A percentile compares a stretch with the other conserved stretches of the same genome.
These are phyloP conservation scores for Alouatta palliata DNA, from an alignment of 2,113 vertebrate genomes.

Conservation along the genomic window DNA sequence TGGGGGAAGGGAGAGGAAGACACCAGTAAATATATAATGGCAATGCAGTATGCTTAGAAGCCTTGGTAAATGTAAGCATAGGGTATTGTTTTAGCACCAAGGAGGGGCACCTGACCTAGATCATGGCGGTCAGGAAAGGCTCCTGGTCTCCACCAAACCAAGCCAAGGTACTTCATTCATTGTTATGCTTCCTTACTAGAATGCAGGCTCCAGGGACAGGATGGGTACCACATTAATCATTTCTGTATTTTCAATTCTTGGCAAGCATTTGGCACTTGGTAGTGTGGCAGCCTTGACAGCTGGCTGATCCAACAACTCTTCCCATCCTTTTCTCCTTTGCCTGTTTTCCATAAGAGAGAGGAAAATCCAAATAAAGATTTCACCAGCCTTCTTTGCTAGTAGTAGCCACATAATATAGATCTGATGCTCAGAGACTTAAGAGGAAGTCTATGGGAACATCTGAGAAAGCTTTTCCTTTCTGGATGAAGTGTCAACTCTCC, in stretches of 20 bases:
- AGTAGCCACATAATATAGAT: background rate
- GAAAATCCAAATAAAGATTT: background rate
- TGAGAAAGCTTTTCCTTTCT: background rate
- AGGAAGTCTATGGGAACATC: background rate
- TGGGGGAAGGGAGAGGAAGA: background rate
- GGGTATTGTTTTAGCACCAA: background rate
- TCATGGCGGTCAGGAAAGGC: background rate
- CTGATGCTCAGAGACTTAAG: background rate
- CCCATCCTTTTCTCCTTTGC: background rate
- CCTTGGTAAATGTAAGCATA: background rate
- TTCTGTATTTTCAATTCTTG: background rate
- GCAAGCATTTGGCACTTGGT: background rate
- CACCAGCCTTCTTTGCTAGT: background rate
- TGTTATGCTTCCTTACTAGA: background rate
- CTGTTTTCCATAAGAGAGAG: background rate
- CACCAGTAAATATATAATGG: background rate
- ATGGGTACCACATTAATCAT: background rate
- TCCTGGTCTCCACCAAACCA: background rate
- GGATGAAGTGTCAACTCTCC: background rate
- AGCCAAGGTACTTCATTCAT: background rate
- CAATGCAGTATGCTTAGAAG: background rate
- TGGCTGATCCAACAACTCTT: background rate
- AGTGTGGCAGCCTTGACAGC: background rate
- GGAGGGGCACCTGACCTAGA: background rate
- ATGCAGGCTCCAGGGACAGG: background rate